Evolutionary conservation across 2,797 vertebrate species (phyloP).

Genomic region (Salmo trutta): DNA sequence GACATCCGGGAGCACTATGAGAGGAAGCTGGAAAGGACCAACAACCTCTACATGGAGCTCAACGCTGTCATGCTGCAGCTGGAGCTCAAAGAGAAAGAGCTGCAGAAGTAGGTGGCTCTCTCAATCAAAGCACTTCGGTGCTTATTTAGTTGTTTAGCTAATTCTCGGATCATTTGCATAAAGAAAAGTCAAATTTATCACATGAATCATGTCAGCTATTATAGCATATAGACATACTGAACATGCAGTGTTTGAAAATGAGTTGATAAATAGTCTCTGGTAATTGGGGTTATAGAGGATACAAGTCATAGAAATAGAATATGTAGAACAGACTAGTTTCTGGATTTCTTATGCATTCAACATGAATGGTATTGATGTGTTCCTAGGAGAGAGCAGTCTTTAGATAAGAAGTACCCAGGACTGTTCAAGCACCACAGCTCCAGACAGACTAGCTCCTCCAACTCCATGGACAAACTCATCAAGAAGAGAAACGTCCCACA

Average conservation of each 20-base stretch:
- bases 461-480: conserved; percentile 94
- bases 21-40: conserved; percentile 92
- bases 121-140: neutral
- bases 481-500: conserved; percentile 94
- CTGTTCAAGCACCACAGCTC: conserved; percentile 88
- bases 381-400: conserved; percentile 88
- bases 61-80: conserved; percentile 95
- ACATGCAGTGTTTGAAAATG: neutral
- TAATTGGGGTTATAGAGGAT: neutral
- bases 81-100: conserved; percentile 93
- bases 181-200: neutral
- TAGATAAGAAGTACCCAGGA: conserved; percentile 92
- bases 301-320: neutral
- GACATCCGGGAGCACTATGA: conserved; percentile 97
- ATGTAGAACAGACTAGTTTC: neutral
- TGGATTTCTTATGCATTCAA: too few species aligned
- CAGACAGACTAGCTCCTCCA: conserved; percentile 82
- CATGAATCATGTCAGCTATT: neutral
- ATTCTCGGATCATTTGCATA: neutral
- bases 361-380: conserved; percentile 4
- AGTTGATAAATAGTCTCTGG: neutral
- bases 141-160: neutral
- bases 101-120: conserved; percentile 80
- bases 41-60: conserved; percentile 97
- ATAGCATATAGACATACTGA: neutral